Base-by-base conservation (phyloP, 2,888 invertebrate species). In the Apocheima hispidaria region DNA sequence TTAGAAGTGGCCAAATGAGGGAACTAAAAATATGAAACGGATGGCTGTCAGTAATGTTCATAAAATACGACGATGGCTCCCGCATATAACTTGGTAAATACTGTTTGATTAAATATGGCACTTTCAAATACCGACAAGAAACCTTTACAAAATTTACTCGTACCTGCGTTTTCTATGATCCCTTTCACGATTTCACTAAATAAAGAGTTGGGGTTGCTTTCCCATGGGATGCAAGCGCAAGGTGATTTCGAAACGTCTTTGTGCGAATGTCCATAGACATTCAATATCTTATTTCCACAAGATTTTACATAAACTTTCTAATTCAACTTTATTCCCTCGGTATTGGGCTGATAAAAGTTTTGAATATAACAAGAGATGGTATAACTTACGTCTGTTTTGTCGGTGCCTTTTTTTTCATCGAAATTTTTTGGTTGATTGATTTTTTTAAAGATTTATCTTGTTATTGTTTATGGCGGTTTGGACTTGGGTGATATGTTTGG, bases 191-290 rank as follows among this genome's bases (percentile, higher is more conserved):
- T 68, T 61, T 60, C 61, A 60, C 51, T 40, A 43, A 48, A 62
- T 59, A 58, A 67, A 67, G 62, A 63, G 65, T 63, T 61, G 43
- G 59, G 63, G 26, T 44, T 10, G 28, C 10, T 44, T 69, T 69
- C 73, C 65, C 72, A 67, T 64, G 68, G 60, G 71, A 63, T 41
- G 60, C 61, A 52, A 65, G 59, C 56, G 69, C 70, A 71, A 73
- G 73, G 69, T 73, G 73, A 41, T 65, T 66, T 54, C 49, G 58
- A 40, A 54, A 62, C 41, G 57, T 20, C 53, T 54, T 51, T 61
- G 52, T 63, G 9, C 14, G 16, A 44, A 23, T 6, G 21, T 9
- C 26, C 3, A 16, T 10, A 20, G 26, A 9, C 23, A 9, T 14
- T 16, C 16, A n/a, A 21, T 44, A 10, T 26, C 4, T 44, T 14